These are phyloP conservation scores for Cheiracanthium punctorium DNA, from an alignment of 2,888 invertebrate species.

Conservation along the genomic window DNA sequence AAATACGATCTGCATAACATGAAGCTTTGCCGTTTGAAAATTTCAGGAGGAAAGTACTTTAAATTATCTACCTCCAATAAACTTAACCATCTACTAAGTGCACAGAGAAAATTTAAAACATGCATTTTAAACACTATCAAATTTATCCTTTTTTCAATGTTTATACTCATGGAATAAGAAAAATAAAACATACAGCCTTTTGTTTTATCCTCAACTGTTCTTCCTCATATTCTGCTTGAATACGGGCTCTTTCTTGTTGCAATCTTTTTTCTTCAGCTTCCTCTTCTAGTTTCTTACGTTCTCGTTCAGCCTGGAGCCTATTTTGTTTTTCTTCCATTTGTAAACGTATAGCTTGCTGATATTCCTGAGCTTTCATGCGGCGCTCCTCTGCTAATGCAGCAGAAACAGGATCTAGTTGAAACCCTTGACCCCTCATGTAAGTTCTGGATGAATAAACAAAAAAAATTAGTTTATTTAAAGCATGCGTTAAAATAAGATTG, in stretches of 20 bases:
- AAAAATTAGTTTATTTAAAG: too few relatives aligned
- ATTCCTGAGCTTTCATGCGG: slow-evolving; percentile 87
- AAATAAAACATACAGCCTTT: slow-evolving; percentile 72
- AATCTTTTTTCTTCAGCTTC: slow-evolving; percentile 87
- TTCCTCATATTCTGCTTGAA: slow-evolving; percentile 82
- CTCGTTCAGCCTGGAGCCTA: slow-evolving; percentile 84
- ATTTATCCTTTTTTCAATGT: too few relatives aligned
- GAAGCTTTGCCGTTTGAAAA: too few relatives aligned
- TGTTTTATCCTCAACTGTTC: slow-evolving; percentile 80
- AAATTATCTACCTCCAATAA: too few relatives aligned
- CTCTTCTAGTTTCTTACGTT: slow-evolving; percentile 85
- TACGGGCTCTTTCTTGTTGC: slow-evolving; percentile 84
- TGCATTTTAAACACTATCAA: too few relatives aligned
- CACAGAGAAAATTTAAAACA: too few relatives aligned
- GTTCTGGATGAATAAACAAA: slow-evolving; percentile 14
- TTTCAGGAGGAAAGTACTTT: too few relatives aligned
- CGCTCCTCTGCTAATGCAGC: slow-evolving; percentile 71
- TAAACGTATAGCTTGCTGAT: slow-evolving; percentile 89
- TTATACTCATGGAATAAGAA: too few relatives aligned
- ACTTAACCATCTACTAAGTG: too few relatives aligned
- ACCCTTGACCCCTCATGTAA: slow-evolving; percentile 60
- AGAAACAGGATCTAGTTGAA: slow-evolving; percentile 53
- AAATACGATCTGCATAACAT: too few relatives aligned
- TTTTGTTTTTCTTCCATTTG: slow-evolving; percentile 88
- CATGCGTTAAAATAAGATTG: too few relatives aligned